Evolutionary conservation across 2,888 invertebrate genomes (phyloP).

Genomic region (Epinotia bilunana): DNA sequence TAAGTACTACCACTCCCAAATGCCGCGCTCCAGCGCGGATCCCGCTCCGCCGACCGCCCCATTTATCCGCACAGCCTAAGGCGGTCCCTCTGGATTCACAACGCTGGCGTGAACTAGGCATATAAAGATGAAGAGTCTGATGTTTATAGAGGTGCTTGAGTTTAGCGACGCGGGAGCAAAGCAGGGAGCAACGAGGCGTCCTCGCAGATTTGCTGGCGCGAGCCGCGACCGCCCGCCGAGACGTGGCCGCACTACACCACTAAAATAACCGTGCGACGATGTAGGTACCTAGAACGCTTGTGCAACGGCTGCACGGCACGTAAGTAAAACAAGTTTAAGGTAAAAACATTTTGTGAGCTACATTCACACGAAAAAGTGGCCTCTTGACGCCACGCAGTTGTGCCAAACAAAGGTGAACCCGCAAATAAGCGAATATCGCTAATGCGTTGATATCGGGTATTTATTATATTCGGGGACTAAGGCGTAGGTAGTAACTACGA

Average conservation of each 20-base stretch:
- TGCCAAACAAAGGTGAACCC: too few species aligned
- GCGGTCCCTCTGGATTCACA: neutral
- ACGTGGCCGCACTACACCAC: neutral
- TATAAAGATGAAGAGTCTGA: conserved; percentile 2
- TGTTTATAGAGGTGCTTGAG: conserved; percentile 40
- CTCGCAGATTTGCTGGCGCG: conserved; percentile 51
- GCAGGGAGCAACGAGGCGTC: conserved; percentile 59
- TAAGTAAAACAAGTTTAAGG: conserved; percentile 11
- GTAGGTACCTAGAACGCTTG: neutral
- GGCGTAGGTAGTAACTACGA: too few species aligned
- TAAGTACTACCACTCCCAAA: too few species aligned
- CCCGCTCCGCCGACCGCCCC: too few species aligned
- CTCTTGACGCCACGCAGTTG: too few species aligned
- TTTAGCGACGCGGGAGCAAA: conserved; percentile 51
- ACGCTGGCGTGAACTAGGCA: neutral
- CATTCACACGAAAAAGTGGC: too few species aligned
- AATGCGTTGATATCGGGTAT: too few species aligned
- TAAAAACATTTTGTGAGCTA: too few species aligned
- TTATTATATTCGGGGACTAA: too few species aligned
- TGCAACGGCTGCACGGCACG: conserved; percentile 4
- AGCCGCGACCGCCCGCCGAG: conserved; percentile 47
- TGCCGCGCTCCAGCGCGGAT: too few species aligned
- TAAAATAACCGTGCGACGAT: conserved; percentile 5
- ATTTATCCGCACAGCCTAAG: neutral
- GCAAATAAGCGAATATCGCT: too few species aligned